phyloP scores from a whole-genome alignment of 2,888 invertebrate genomes.

The Luffia ferchaultella region DNA sequence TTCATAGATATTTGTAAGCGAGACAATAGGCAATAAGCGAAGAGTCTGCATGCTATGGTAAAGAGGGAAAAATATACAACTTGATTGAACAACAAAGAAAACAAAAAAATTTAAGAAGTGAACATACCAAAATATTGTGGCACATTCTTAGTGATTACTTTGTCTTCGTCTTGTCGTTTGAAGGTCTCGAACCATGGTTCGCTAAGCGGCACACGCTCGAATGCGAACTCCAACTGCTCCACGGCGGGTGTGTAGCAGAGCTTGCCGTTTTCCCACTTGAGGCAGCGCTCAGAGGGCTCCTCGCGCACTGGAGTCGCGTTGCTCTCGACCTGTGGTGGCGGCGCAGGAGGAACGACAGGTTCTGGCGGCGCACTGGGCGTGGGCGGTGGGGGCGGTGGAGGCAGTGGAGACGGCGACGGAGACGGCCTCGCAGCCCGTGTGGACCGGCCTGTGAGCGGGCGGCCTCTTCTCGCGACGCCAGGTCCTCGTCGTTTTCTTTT shows the following conservation, averaged over 20 bases:
- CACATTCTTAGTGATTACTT: slow-evolving; percentile 69
- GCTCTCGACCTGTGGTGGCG: slow-evolving; percentile 22
- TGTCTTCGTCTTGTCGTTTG: slow-evolving; percentile 76
- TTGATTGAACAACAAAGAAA: too few species aligned
- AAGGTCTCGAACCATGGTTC: slow-evolving; percentile 86
- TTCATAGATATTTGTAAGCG: too few species aligned
- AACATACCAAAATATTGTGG: slow-evolving; percentile 65
- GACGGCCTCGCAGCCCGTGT: slow-evolving; percentile 12
- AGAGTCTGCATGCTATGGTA: too few species aligned
- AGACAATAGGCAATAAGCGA: too few species aligned
- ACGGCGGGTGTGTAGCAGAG: slow-evolving; percentile 59
- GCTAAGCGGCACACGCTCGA: slow-evolving; percentile 76
- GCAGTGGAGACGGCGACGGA: not conserved
- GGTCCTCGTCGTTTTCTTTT: slow-evolving; percentile 32
- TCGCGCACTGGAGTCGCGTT: slow-evolving; percentile 36
- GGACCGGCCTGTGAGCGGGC: slow-evolving; percentile 16
- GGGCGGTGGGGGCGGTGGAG: not conserved
- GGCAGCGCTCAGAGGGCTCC: slow-evolving; percentile 36
- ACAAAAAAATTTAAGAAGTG: too few species aligned
- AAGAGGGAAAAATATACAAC: too few species aligned
- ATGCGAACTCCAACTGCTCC: slow-evolving; percentile 74
- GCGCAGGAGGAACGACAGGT: slow-evolving; percentile 5
- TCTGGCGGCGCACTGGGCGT: not conserved
- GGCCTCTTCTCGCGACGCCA: slow-evolving; percentile 23
- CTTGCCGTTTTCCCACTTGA: slow-evolving; percentile 57